phyloP scores from a whole-genome alignment of 1,140 invertebrate genomes.

The Proales similis region DNA sequence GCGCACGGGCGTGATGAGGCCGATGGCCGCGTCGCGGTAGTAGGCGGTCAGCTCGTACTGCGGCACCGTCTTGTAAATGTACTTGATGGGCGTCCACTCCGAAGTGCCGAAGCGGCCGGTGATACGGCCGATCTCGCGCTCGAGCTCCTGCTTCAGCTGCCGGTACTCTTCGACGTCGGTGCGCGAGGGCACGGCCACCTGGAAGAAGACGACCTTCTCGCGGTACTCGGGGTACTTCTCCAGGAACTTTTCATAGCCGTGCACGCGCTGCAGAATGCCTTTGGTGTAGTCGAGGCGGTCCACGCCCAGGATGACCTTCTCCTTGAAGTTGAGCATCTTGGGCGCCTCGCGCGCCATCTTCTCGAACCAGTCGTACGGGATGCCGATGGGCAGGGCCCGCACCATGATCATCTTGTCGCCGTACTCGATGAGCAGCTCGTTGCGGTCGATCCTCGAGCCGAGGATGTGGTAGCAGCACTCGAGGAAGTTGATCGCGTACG shows the following conservation, averaged over 20 bases:
- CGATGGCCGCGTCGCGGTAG: slow-evolving; percentile 69
- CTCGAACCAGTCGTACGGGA: slow-evolving; percentile 77
- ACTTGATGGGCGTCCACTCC: slow-evolving; percentile 81
- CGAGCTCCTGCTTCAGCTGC: slow-evolving; percentile 80
- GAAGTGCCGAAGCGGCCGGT: slow-evolving; percentile 71
- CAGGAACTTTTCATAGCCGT: slow-evolving; percentile 72
- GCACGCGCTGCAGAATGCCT: slow-evolving; percentile 72
- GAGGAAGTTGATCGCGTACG: slow-evolving; percentile 82
- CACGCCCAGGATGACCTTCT: slow-evolving; percentile 72
- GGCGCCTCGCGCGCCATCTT: slow-evolving; percentile 69
- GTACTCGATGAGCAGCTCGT: slow-evolving; percentile 75
- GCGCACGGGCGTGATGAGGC: slow-evolving; percentile 72
- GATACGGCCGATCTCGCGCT: slow-evolving; percentile 75
- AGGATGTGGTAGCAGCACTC: slow-evolving; percentile 78
- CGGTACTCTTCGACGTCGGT: slow-evolving; percentile 83
- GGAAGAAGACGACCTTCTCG: slow-evolving; percentile 68
- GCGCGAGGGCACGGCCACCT: slow-evolving; percentile 77
- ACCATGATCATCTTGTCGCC: slow-evolving; percentile 73
- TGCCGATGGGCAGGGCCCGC: slow-evolving; percentile 60
- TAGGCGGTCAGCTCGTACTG: slow-evolving; percentile 75
- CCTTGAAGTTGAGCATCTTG: slow-evolving; percentile 48
- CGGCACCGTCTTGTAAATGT: slow-evolving; percentile 74
- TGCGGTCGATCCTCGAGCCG: slow-evolving; percentile 76
- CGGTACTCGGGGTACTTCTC: slow-evolving; percentile 76
- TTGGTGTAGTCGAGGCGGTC: slow-evolving; percentile 84